Conservation (phyloP, 2,113 vertebrate species). For the Pygoscelis antarcticus region DNA sequence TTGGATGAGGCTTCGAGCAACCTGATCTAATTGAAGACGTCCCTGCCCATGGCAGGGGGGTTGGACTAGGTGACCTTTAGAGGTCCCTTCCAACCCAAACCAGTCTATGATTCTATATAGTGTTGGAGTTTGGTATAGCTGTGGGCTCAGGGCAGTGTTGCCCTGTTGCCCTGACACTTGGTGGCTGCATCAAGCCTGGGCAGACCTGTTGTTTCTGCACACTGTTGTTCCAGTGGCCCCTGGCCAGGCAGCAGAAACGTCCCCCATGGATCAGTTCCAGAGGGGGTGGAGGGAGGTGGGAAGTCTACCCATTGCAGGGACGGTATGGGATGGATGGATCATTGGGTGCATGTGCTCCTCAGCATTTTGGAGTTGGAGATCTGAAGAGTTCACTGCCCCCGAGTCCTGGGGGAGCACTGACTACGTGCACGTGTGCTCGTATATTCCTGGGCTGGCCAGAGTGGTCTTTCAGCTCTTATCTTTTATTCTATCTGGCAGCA, state of each 20-base stretch:
- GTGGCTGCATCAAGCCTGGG: neutral
- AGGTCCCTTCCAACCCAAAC: neutral
- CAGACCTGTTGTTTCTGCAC: neutral
- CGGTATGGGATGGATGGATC: accelerated
- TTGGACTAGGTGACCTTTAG: neutral
- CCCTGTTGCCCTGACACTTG: neutral
- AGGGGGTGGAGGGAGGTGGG: neutral
- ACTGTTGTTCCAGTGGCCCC: neutral
- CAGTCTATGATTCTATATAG: accelerated
- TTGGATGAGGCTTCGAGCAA: neutral
- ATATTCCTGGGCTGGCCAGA: neutral
- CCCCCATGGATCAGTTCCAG: neutral
- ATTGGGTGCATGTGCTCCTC: neutral
- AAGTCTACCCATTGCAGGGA: neutral
- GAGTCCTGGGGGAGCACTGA: neutral
- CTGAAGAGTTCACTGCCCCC: accelerated
- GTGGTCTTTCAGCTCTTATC: neutral
- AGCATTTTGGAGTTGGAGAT: neutral
- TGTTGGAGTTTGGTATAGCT: neutral
- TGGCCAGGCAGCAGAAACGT: neutral
- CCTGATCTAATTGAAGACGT: neutral
- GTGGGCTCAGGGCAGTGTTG: neutral
- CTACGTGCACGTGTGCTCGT: neutral
- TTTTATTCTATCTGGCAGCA: neutral
- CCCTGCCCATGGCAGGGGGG: accelerated